phyloP scores from a whole-genome alignment of 2,797 vertebrate species.

The Agapornis canus region DNA sequence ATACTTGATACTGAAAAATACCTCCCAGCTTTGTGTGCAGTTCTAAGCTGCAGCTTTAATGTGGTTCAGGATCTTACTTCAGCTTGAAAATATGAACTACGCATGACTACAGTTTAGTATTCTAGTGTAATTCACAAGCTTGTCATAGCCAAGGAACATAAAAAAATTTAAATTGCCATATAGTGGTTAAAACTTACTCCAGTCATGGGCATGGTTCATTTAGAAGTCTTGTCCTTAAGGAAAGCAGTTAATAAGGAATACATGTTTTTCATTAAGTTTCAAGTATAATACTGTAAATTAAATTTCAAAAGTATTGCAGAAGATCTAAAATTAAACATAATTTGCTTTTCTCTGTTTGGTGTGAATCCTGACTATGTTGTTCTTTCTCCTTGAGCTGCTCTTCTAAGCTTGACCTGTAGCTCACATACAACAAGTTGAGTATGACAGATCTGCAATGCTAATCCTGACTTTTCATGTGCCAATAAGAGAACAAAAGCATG shows the following conservation, averaged over 20 bases:
- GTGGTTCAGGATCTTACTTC: not conserved
- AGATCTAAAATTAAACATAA: not conserved
- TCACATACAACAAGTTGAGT: not conserved
- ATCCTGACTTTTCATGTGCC: not conserved
- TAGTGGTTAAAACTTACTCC: not conserved
- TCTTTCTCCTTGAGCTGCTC: not conserved
- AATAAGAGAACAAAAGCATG: not conserved
- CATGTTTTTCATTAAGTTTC: not conserved
- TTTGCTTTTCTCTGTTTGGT: not conserved
- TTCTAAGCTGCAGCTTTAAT: not conserved
- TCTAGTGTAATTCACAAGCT: not conserved
- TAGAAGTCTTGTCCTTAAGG: not conserved
- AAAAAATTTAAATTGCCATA: not conserved
- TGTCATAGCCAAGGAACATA: not conserved
- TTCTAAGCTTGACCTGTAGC: not conserved
- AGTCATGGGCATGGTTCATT: not conserved
- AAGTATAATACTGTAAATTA: not conserved
- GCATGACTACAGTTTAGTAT: not conserved
- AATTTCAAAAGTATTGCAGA: not conserved
- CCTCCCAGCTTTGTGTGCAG: not conserved
- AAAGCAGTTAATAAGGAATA: not conserved
- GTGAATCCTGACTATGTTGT: not conserved
- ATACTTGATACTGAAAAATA: not conserved
- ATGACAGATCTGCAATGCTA: not conserved
- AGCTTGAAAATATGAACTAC: not conserved